phyloP scores from a whole-genome alignment of 2,797 vertebrate species.

The Huso huso region DNA sequence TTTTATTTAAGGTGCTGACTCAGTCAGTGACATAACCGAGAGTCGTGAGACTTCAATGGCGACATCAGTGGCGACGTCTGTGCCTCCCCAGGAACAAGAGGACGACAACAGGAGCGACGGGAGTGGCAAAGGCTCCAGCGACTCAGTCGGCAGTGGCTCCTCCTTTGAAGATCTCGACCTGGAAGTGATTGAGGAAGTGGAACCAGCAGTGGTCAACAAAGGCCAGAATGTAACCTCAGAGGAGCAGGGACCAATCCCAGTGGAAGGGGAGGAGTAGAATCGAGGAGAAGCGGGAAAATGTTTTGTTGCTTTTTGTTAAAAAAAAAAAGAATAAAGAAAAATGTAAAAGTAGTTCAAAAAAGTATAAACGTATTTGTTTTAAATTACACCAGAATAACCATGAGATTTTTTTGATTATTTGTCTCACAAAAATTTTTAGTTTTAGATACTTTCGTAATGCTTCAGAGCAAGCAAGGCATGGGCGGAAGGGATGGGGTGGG shows the following conservation, averaged over 20 bases:
- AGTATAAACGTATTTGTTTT: background rate
- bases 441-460: background rate
- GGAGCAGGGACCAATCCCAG: slow-evolving; percentile 44
- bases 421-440: background rate
- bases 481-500: background rate
- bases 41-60: slow-evolving; percentile 72
- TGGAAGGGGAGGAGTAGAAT: slow-evolving; percentile 63
- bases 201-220: slow-evolving; percentile 36
- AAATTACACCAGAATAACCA: background rate
- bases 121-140: slow-evolving; percentile 66
- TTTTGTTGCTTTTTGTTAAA: background rate
- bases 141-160: slow-evolving; percentile 58
- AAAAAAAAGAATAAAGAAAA: background rate
- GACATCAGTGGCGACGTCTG: slow-evolving; percentile 45
- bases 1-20: slow-evolving; percentile 53
- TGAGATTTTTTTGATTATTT: background rate
- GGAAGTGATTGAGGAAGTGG: slow-evolving; percentile 47
- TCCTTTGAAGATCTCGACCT: slow-evolving; percentile 74
- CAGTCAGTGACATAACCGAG: slow-evolving; percentile 71
- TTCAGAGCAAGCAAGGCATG: background rate
- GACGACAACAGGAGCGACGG: slow-evolving; percentile 48
- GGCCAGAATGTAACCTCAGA: slow-evolving; percentile 35
- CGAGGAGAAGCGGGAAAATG: slow-evolving; percentile 17
- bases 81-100: slow-evolving; percentile 45
- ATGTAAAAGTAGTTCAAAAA: slow-evolving; percentile 3